Percentiles rank a stretch among this genome's conserved stretches.
Evolutionary conservation across 2,113 vertebrate genomes (phyloP).

Genomic region (Campylomormyrus tamandua): DNA sequence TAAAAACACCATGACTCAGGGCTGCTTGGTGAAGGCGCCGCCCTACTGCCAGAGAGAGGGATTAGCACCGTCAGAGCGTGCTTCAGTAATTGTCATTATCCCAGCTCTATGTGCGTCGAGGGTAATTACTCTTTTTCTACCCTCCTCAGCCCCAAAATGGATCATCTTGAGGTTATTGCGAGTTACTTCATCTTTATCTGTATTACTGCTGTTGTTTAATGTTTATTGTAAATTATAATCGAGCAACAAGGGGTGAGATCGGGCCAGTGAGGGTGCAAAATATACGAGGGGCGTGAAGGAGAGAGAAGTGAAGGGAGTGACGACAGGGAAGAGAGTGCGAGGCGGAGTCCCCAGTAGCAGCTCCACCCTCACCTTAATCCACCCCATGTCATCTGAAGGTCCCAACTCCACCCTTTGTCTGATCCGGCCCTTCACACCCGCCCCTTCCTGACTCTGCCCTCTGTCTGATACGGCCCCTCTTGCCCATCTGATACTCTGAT

Average conservation of each 20-base stretch:
- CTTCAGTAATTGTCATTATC: constrained; percentile 8
- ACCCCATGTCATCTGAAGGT: not conserved
- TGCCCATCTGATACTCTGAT: not conserved
- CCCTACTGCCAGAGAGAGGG: not conserved
- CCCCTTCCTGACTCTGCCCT: too few relatives aligned
- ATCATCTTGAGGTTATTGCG: not conserved
- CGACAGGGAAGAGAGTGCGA: not conserved
- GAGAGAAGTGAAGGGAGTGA: constrained; percentile 31
- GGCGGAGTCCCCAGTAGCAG: not conserved
- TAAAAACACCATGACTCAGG: constrained; percentile 1
- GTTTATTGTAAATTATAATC: not conserved
- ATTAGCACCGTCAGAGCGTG: not conserved
- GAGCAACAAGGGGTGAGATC: not conserved
- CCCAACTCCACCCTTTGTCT: not conserved
- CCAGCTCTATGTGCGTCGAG: not conserved
- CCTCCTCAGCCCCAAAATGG: not conserved
- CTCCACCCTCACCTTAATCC: not conserved
- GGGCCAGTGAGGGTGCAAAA: constrained; percentile 25
- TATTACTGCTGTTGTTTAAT: not conserved
- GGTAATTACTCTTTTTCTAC: not conserved
- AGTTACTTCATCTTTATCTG: constrained; percentile 3
- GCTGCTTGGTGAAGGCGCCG: not conserved
- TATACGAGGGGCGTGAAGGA: constrained; percentile 31
- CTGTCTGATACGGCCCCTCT: not conserved
- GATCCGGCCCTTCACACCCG: not conserved